Base-by-base conservation (phyloP, 1,140 invertebrate species). In the Drosophila teissieri region DNA sequence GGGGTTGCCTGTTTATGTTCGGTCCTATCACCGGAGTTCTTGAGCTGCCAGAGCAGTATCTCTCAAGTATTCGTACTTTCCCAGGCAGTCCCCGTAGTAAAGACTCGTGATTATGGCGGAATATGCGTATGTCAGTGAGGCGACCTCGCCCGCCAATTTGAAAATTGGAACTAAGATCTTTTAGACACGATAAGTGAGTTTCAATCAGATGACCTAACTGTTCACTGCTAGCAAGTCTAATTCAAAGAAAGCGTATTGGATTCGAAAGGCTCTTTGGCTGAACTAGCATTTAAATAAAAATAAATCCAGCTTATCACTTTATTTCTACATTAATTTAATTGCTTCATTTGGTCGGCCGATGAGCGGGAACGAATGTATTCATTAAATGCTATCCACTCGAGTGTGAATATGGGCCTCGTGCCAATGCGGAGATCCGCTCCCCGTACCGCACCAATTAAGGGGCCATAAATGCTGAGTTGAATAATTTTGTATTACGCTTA, bases 401-500 rank as follows among this genome's bases (percentile, higher is more conserved):
- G 72, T 76, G 62, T 76, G 72, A 76, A 76, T 46, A 46, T 76
- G 61, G 65, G 72, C 61, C 73, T 67, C 48, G 52, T 75, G 73
- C 73, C 73, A 75, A 67, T 58, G 48, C 27, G 53, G 39, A 56
- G 73, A 39, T 68, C 62, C 48, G 42, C 55, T 68, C 49, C 40
- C 55, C 54, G 44, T 49, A 34, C 54, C 62, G 49, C 63, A 68
- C 64, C 73, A 77, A 76, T 77, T 68, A 77, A 68, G 62, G 48
- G 73, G 17, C 73, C 61, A 68, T 77, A 76, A 77, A 77, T 51
- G 36, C 44, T 53, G 54, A 77, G 61, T 77, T 76, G 63, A 77
- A 77, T 77, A 65, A 75, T 75, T 73, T 75, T 64, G 57, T 73
- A 73, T 73, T 49, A 55, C 58, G 57, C 69, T 74, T 73, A 74